phyloP scores from a whole-genome alignment of 2,797 vertebrate genomes.

The Gobionotothen gibberifrons region DNA sequence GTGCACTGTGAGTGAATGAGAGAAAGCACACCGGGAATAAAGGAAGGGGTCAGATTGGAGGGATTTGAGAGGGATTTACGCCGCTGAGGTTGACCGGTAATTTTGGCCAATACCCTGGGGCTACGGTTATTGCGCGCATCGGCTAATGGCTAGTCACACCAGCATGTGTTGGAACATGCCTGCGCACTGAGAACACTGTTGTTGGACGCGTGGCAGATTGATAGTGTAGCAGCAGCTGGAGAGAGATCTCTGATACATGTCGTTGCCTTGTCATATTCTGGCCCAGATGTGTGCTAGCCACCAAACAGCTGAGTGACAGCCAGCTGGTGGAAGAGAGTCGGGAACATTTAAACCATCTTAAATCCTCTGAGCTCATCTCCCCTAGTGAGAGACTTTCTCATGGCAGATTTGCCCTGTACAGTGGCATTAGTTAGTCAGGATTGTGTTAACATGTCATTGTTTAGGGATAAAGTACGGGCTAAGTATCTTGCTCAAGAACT shows the following conservation, averaged over 20 bases:
- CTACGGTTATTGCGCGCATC: constrained; percentile 16
- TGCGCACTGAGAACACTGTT: constrained; percentile 66
- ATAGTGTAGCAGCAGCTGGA: constrained; percentile 67
- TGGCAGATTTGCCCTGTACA: too few relatives aligned
- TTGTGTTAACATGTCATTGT: too few relatives aligned
- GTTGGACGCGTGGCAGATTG: constrained; percentile 59
- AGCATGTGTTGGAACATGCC: constrained; percentile 69
- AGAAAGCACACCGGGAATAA: constrained; percentile 29
- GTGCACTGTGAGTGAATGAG: constrained; percentile 25
- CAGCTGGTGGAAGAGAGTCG: constrained; percentile 27
- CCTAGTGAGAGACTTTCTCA: not conserved
- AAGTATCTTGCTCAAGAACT: too few relatives aligned
- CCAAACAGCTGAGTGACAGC: constrained; percentile 17
- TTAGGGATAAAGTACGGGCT: too few relatives aligned
- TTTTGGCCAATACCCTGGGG: constrained; percentile 13
- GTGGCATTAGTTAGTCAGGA: not conserved
- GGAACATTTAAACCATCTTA: constrained; percentile 14
- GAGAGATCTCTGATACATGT: constrained; percentile 13
- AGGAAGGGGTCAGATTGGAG: constrained; percentile 20
- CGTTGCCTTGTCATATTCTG: constrained; percentile 37
- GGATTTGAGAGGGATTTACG: constrained; percentile 36
- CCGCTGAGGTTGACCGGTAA: constrained; percentile 23
- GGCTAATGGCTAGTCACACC: constrained; percentile 44
- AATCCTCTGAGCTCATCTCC: constrained; percentile 52
- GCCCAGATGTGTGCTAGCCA: constrained; percentile 56